Evolutionary conservation across 2,113 vertebrate genomes (phyloP).

Genomic region (Esox niger): DNA sequence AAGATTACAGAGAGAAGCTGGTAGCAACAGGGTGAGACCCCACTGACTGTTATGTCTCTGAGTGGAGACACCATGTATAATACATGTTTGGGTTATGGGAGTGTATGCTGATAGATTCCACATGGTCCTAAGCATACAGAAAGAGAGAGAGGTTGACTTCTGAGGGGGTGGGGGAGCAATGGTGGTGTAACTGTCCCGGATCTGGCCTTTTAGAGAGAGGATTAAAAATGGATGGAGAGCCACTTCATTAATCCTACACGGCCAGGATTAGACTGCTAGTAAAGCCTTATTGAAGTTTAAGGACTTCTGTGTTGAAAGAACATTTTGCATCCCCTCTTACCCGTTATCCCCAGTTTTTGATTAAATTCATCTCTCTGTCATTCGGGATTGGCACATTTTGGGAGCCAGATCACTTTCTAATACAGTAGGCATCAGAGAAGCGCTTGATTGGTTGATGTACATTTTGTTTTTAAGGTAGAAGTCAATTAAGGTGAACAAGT

Average conservation of each 20-base stretch:
- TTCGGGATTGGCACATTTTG: not conserved
- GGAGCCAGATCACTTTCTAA: not conserved
- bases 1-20: not conserved
- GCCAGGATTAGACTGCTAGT: not conserved
- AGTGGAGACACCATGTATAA: not conserved
- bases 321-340: not conserved
- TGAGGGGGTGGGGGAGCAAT: not conserved
- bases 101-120: conserved; percentile 51
- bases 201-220: not conserved
- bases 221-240: too few relatives aligned
- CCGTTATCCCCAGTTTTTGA: not conserved
- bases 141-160: not conserved
- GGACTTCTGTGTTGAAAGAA: not conserved
- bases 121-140: conserved; percentile 26
- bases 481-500: too few relatives aligned
- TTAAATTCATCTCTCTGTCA: not conserved
- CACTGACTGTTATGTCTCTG: not conserved
- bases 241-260: too few relatives aligned
- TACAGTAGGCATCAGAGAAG: not conserved
- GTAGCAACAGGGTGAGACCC: conserved; percentile 3
- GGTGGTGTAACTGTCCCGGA: not conserved
- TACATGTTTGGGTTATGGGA: not conserved
- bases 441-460: too few relatives aligned
- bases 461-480: too few relatives aligned
- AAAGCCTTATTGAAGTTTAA: not conserved